phyloP scores from a whole-genome alignment of 2,888 invertebrate genomes.

The Orthonychiurus folsomi region DNA sequence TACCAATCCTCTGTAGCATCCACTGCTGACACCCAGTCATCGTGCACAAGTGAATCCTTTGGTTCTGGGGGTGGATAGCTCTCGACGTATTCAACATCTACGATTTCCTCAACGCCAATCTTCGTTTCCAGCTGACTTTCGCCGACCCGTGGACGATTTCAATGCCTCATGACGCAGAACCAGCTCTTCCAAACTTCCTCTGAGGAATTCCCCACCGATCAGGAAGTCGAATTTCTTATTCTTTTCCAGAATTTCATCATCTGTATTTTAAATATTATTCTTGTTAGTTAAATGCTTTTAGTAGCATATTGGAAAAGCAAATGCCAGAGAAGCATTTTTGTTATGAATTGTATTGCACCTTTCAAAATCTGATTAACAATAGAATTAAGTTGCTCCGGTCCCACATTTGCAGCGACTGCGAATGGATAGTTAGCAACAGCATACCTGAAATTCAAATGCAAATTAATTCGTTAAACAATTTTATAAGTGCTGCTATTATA shows the following conservation, averaged over 20 bases:
- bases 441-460: slow-evolving; percentile 57
- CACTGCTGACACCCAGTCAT: slow-evolving; percentile 95
- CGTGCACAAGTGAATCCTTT: slow-evolving; percentile 82
- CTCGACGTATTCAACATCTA: slow-evolving; percentile 86
- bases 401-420: slow-evolving; percentile 66
- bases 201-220: slow-evolving; percentile 70
- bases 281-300: too few species aligned
- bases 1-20: slow-evolving; percentile 62
- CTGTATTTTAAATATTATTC: slow-evolving; percentile 24
- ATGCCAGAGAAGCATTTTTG: too few species aligned
- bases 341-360: slow-evolving; percentile 48
- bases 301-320: too few species aligned
- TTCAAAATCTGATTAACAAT: slow-evolving; percentile 69
- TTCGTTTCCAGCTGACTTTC: slow-evolving; percentile 14
- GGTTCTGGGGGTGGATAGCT: slow-evolving; percentile 85
- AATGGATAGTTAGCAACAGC: slow-evolving; percentile 77
- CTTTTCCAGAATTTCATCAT: slow-evolving; percentile 34
- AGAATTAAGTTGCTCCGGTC: slow-evolving; percentile 61
- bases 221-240: slow-evolving; percentile 73
- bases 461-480: slow-evolving; percentile 7
- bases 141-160: too few species aligned
- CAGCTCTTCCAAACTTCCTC: slow-evolving; percentile 56
- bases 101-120: slow-evolving; percentile 69
- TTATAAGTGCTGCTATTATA: slow-evolving; percentile 3
- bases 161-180: slow-evolving; percentile 58